Percentiles rank a stretch among this genome's conserved stretches.
These are phyloP conservation scores for Netta rufina DNA, from an alignment of 2,797 vertebrate genomes.

Conservation along the genomic window DNA sequence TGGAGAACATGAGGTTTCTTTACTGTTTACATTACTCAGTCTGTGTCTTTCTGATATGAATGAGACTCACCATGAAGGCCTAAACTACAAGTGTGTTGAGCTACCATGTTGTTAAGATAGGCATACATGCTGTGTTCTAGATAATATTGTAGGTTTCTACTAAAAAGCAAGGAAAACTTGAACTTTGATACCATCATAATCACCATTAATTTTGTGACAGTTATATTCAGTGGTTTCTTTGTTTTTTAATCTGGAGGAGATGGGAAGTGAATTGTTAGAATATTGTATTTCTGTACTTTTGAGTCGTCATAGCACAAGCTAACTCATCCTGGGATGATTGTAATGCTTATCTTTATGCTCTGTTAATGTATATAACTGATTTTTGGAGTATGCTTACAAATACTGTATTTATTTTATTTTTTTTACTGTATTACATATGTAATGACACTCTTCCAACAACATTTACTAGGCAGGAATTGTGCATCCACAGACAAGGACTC, in stretches of 20 bases:
- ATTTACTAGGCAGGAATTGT: neutral
- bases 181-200: accelerated
- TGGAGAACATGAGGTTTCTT: neutral
- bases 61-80: accelerated
- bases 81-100: neutral
- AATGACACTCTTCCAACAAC: accelerated
- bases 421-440: accelerated
- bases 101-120: accelerated
- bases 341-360: neutral
- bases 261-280: neutral
- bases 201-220: accelerated
- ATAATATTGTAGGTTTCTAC: no score
- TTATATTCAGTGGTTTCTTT: neutral
- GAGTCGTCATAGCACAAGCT: neutral
- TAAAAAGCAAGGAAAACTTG: neutral
- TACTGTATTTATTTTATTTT: no score
- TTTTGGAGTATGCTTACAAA: neutral
- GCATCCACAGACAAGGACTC: accelerated
- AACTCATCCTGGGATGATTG: no score
- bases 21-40: no score
- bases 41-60: accelerated
- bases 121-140: accelerated
- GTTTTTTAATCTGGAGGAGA: neutral
- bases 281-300: accelerated
- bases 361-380: neutral